Evolutionary conservation across 2,113 vertebrate species (phyloP), one percentile per base, ranked within the genome.

Genomic region (Meleagris gallopavo): DNA sequence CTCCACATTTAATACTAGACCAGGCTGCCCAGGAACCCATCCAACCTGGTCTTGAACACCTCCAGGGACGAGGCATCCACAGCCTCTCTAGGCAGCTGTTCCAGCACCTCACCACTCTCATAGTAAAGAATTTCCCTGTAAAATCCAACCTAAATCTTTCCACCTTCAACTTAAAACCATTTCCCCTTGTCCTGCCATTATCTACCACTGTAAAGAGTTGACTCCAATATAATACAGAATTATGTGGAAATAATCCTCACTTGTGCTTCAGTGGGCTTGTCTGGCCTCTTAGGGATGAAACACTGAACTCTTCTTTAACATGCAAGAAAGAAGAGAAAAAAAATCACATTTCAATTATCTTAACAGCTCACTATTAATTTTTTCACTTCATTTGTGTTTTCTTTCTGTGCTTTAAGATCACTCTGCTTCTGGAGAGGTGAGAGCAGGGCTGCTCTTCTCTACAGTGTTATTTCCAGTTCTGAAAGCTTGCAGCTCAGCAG

Each of bases 311-410:
- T 41, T 65, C 82, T 64, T 45, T n/a, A 86, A 65, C 11, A 69
- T 54, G 57, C 6, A 40, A 45, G 24, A 67, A 43, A 32, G 18
- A 83, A 32, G 43, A 38, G 36, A 50, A 27, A 43, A 9, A 45
- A 10, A 25, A 24, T 12, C 4, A 48, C 17, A n/a, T 48, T 36
- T 75, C 27, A 86, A 60, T 46, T 67, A 9, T 91, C 45, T 89
- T 81, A 74, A 91, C 21, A 43, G 5, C 20, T 50, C 25, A 40
- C 71, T 83, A 89, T 71, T 92, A 69, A 69, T 89, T 82, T 92
- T 93, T 94, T 90, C 76, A 70, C 30, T 73, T 88, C 69, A 60
- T 91, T 93, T 92, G 19, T 79, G 52, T 81, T 88, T 76, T 79
- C 76, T 55, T 55, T 66, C 69, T 64, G 12, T 66, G n/a, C 38